A percentile compares a stretch with the other conserved stretches of the same genome.
These are phyloP conservation scores for Dryobates pubescens DNA, from an alignment of 2,797 vertebrate genomes.

Conservation along the genomic window DNA sequence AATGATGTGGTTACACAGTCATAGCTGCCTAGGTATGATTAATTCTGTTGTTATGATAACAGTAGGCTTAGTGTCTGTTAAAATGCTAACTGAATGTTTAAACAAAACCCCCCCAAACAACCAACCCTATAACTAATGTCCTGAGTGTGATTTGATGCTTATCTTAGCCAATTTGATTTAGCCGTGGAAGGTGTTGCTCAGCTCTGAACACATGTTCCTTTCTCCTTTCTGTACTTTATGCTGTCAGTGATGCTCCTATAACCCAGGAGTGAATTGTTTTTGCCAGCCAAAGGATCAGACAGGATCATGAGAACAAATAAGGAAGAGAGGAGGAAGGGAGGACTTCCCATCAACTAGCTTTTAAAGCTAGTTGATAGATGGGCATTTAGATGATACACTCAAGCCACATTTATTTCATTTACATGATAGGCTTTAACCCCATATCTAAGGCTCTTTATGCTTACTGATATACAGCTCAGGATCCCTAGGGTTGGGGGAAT, in stretches of 20 bases:
- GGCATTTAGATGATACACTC: not conserved
- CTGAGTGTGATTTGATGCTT: not conserved
- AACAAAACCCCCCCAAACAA: not conserved
- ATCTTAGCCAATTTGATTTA: not conserved
- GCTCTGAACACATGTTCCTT: not conserved
- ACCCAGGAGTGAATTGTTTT: not conserved
- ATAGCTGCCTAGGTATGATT: not conserved
- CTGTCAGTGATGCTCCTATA: not conserved
- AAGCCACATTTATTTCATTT: not conserved
- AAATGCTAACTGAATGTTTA: not conserved
- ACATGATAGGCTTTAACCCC: not conserved
- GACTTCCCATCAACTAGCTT: not conserved
- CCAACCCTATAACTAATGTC: not conserved
- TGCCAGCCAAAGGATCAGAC: not conserved
- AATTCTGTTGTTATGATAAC: not conserved
- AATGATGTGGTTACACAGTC: not conserved
- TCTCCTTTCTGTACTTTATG: not conserved
- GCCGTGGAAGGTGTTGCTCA: not conserved
- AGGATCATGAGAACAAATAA: not conserved
- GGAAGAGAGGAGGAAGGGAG: not conserved
- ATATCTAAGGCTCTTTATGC: not conserved
- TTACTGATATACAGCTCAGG: not conserved
- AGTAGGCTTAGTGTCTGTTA: not conserved
- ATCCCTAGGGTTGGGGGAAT: not conserved
- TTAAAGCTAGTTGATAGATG: not conserved